These are phyloP conservation scores for Platyrinchus mystaceus DNA, from an alignment of 2,797 vertebrate genomes.

Conservation along the genomic window DNA sequence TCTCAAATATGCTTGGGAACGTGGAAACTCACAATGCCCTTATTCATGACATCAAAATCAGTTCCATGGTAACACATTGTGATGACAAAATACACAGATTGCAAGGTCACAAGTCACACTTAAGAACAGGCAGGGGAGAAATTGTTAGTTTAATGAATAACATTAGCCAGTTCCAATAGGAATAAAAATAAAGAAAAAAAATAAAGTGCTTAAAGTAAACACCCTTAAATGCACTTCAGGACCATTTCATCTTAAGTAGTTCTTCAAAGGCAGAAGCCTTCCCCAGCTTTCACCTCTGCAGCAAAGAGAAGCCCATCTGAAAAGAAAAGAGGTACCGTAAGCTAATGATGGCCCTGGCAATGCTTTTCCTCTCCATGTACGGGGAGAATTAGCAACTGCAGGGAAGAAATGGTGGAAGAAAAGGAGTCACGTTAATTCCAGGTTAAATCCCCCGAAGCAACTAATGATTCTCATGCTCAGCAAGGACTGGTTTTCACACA, in stretches of 20 bases:
- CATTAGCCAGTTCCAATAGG: constrained; percentile 53
- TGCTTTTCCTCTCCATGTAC: neutral
- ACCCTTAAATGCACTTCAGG: constrained; percentile 68
- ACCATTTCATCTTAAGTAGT: constrained; percentile 68
- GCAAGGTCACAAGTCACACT: constrained; percentile 73
- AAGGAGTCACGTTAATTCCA: neutral
- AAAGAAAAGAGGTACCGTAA: neutral
- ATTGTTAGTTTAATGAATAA: constrained; percentile 74
- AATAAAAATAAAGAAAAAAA: constrained; percentile 63
- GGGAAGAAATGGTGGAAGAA: neutral
- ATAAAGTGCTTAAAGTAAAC: constrained; percentile 66
- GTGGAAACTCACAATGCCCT: constrained; percentile 72
- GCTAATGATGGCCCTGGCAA: neutral
- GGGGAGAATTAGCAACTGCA: neutral
- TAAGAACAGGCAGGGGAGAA: constrained; percentile 67
- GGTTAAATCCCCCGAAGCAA: neutral
- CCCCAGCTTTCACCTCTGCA: neutral
- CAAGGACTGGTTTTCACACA: neutral
- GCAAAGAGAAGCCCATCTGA: neutral
- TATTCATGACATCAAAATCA: constrained; percentile 75
- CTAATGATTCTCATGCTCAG: neutral
- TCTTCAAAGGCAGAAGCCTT: constrained; percentile 62
- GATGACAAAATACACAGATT: constrained; percentile 75
- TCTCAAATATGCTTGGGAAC: constrained; percentile 72
- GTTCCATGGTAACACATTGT: constrained; percentile 72